Conservation (phyloP, 2,113 vertebrate species). For the Nannospalax galili region DNA sequence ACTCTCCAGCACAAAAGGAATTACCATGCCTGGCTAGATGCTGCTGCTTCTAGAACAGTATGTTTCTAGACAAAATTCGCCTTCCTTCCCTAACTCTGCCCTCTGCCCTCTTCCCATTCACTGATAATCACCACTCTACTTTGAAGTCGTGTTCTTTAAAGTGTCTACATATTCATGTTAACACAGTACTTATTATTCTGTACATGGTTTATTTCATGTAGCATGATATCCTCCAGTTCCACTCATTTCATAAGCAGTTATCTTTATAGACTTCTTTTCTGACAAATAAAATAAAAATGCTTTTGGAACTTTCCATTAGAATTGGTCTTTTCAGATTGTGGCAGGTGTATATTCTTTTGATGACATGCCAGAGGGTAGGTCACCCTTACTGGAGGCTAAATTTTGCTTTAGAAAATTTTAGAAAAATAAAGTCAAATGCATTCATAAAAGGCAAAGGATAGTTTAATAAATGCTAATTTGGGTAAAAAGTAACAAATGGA, state of each 20-base stretch:
- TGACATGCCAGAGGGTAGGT: not conserved
- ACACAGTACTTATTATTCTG: not conserved
- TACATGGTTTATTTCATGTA: not conserved
- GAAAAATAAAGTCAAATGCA: not conserved
- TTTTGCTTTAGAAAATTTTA: not conserved
- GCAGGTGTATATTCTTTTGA: not conserved
- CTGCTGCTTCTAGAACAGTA: not conserved
- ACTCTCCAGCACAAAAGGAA: not conserved
- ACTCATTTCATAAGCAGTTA: not conserved
- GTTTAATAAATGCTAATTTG: slow-evolving; percentile 6
- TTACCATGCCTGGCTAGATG: no score
- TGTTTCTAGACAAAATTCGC: not conserved
- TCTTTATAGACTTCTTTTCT: not conserved
- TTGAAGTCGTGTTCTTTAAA: not conserved
- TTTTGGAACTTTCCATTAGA: not conserved
- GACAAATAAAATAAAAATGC: not conserved
- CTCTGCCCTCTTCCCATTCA: not conserved
- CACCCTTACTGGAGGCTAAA: not conserved
- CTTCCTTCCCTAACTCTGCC: not conserved
- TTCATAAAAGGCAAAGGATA: not conserved
- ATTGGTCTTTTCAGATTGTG: not conserved
- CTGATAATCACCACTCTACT: no score
- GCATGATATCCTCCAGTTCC: not conserved
- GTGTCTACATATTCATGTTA: not conserved
- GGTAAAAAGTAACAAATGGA: not conserved